Evolutionary conservation across 2,888 invertebrate species (phyloP).

Genomic region (Amiota communis): DNA sequence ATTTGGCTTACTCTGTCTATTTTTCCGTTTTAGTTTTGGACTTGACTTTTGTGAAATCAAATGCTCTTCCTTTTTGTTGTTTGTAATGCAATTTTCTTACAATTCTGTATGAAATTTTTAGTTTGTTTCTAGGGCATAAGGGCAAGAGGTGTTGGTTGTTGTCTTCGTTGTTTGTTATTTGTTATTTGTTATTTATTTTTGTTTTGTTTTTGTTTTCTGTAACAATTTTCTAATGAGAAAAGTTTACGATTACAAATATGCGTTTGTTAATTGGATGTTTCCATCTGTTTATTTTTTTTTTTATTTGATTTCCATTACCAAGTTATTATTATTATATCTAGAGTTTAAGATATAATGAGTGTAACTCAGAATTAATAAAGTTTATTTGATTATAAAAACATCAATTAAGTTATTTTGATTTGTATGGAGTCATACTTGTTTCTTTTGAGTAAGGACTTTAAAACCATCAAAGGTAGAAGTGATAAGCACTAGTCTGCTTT

Average conservation of each 20-base stretch:
- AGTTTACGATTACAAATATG: neutral
- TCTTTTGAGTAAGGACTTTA: too few species aligned
- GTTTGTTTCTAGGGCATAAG: conserved; percentile 46
- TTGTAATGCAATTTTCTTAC: conserved; percentile 3
- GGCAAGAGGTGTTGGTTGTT: conserved; percentile 15
- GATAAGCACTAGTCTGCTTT: too few species aligned
- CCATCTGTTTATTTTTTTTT: too few species aligned
- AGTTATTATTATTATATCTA: too few species aligned
- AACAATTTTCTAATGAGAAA: conserved; percentile 23
- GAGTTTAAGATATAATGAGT: too few species aligned
- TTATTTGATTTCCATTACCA: too few species aligned
- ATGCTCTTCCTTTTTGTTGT: neutral
- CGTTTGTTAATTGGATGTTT: conserved; percentile 41
- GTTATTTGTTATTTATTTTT: neutral
- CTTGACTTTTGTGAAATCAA: conserved; percentile 4
- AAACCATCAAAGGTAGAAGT: too few species aligned
- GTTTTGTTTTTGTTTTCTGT: conserved; percentile 29
- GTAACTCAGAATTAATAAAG: too few species aligned
- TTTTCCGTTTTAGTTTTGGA: neutral
- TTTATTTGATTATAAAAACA: too few species aligned
- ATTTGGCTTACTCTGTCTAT: neutral
- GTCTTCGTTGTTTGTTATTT: neutral
- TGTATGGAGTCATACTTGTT: too few species aligned
- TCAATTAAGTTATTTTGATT: too few species aligned
- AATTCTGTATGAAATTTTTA: conserved; percentile 31